Conservation (phyloP, 2,113 vertebrate species). For the Aegithalos caudatus region DNA sequence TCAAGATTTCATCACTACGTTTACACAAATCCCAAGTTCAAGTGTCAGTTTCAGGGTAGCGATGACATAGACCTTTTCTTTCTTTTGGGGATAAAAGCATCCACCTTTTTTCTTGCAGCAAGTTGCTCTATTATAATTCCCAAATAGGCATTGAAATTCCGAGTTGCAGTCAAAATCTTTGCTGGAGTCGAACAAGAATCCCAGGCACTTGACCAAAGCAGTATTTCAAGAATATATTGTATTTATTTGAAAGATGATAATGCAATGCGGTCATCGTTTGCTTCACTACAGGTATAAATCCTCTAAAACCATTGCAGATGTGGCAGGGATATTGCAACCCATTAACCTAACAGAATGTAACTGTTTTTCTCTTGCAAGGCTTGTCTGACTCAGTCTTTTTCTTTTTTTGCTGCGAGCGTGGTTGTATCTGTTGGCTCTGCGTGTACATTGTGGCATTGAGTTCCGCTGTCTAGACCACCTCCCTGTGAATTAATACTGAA, state of each 20-base stretch:
- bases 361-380: constrained; percentile 45
- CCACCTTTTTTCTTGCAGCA: background rate
- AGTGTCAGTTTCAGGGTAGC: background rate
- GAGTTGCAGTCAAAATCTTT: background rate
- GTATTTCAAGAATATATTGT: constrained; percentile 55
- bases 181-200: background rate
- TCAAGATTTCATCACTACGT: background rate
- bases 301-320: constrained; percentile 58
- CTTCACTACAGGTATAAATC: constrained; percentile 61
- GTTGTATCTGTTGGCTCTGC: background rate
- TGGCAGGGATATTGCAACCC: constrained; percentile 61
- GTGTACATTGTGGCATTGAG: background rate
- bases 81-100: background rate
- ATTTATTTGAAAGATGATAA: constrained; percentile 61
- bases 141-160: background rate
- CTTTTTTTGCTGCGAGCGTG: background rate
- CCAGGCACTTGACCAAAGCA: constrained; percentile 42
- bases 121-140: background rate
- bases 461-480: constrained; percentile 18
- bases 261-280: constrained; percentile 56
- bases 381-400: background rate
- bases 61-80: background rate
- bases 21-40: background rate
- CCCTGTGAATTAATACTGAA: background rate
- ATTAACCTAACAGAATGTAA: constrained; percentile 58